phyloP scores from a whole-genome alignment of 2,113 vertebrate species.

The Varanus komodoensis region DNA sequence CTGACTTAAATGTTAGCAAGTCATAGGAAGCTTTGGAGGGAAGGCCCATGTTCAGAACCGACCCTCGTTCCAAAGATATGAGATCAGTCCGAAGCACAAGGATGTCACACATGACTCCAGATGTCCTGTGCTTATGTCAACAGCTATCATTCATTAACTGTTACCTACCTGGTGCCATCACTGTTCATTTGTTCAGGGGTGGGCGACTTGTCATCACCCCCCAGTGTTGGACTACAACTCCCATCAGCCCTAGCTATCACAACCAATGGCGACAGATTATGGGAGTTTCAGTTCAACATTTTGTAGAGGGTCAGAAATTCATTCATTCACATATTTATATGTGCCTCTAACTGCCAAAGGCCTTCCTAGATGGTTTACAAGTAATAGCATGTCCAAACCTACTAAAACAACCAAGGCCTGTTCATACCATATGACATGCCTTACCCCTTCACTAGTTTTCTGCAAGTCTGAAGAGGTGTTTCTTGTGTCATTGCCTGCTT shows the following conservation, averaged over 20 bases:
- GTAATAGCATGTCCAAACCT: too few relatives aligned
- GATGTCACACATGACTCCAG: neutral
- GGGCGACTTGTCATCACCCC: too few relatives aligned
- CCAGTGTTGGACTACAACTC: too few relatives aligned
- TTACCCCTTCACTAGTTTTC: constrained; percentile 90
- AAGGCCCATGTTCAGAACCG: neutral
- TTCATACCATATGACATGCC: constrained; percentile 12
- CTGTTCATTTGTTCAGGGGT: neutral
- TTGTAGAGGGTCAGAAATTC: too few relatives aligned
- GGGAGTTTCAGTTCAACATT: too few relatives aligned
- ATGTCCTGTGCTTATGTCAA: neutral
- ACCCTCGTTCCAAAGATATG: neutral
- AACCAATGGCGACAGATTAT: too few relatives aligned
- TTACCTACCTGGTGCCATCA: too few relatives aligned
- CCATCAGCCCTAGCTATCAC: too few relatives aligned
- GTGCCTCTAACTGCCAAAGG: too few relatives aligned
- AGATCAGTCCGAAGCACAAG: neutral
- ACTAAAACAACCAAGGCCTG: neutral
- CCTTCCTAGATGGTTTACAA: too few relatives aligned
- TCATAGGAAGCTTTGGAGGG: neutral
- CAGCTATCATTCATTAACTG: too few relatives aligned
- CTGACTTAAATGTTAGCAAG: neutral
- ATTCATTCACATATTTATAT: too few relatives aligned
- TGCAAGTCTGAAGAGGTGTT: constrained; percentile 90
- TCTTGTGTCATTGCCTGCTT: constrained; percentile 89